Percentiles rank a stretch among this genome's conserved stretches.
Evolutionary conservation across 2,888 invertebrate genomes (phyloP).

Genomic region (Chrysina gloriosa): DNA sequence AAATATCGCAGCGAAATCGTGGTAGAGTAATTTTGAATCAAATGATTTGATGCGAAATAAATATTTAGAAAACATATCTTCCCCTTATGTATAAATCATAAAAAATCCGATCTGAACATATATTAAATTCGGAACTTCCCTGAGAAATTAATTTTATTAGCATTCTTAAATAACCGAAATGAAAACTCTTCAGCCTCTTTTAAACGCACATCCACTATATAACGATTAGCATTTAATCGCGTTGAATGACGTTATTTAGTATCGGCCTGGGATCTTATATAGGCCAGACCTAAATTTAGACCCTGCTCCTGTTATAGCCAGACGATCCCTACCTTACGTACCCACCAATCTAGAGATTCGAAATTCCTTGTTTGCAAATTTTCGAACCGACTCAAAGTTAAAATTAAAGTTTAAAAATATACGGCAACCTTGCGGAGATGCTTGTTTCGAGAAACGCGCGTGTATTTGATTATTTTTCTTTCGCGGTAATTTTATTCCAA

Average conservation of each 20-base stretch:
- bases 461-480: too few relatives aligned
- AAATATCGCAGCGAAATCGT: too few relatives aligned
- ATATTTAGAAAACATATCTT: too few relatives aligned
- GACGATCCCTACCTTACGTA: conserved; percentile 39
- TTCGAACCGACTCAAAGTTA: conserved; percentile 22
- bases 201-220: not conserved
- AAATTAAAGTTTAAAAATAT: conserved; percentile 22
- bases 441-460: too few relatives aligned
- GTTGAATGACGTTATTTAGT: conserved; percentile 42
- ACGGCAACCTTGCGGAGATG: conserved; percentile 2
- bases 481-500: too few relatives aligned
- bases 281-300: conserved; percentile 59
- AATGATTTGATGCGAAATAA: too few relatives aligned
- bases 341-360: conserved; percentile 1
- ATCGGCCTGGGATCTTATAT: conserved; percentile 53
- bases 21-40: too few relatives aligned
- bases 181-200: not conserved
- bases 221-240: conserved; percentile 31
- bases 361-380: conserved; percentile 40
- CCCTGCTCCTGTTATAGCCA: conserved; percentile 52
- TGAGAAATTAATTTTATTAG: too few relatives aligned
- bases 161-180: not conserved
- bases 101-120: too few relatives aligned
- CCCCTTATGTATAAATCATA: too few relatives aligned
- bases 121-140: too few relatives aligned